These are phyloP conservation scores for Climacteris rufus DNA, from an alignment of 2,113 vertebrate species.

Conservation along the genomic window DNA sequence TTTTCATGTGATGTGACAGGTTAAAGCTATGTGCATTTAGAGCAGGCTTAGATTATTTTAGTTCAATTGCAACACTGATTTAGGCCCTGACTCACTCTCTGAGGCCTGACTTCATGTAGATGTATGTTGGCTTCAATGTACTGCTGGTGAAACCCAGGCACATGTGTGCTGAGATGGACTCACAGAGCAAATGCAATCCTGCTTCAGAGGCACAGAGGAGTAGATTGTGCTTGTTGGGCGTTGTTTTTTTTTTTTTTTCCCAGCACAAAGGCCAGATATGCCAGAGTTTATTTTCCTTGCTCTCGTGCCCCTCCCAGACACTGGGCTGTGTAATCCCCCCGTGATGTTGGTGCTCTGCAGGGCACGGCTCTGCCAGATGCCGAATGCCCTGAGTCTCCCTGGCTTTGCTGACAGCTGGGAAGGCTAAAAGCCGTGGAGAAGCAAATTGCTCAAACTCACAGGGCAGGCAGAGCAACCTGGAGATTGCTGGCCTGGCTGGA, in stretches of 20 bases:
- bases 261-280: neutral
- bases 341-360: neutral
- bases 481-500: neutral
- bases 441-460: neutral
- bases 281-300: neutral
- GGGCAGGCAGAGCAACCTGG: neutral
- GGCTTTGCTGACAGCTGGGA: neutral
- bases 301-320: neutral
- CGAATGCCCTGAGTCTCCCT: neutral
- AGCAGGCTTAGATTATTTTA: conserved; percentile 29
- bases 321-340: neutral
- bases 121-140: neutral
- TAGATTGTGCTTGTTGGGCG: neutral
- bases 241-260: neutral
- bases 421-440: neutral
- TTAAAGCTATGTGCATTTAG: conserved; percentile 22
- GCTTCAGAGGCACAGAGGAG: neutral
- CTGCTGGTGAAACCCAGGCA: neutral
- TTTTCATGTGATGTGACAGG: conserved; percentile 52
- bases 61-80: neutral
- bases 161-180: neutral
- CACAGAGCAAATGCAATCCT: neutral
- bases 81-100: conserved; percentile 26
- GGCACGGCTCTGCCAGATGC: neutral
- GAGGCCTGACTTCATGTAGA: neutral